Evolutionary conservation across 2,113 vertebrate species (phyloP), one percentile per base, ranked within the genome.

Genomic region (Gasterosteus nipponicus): DNA sequence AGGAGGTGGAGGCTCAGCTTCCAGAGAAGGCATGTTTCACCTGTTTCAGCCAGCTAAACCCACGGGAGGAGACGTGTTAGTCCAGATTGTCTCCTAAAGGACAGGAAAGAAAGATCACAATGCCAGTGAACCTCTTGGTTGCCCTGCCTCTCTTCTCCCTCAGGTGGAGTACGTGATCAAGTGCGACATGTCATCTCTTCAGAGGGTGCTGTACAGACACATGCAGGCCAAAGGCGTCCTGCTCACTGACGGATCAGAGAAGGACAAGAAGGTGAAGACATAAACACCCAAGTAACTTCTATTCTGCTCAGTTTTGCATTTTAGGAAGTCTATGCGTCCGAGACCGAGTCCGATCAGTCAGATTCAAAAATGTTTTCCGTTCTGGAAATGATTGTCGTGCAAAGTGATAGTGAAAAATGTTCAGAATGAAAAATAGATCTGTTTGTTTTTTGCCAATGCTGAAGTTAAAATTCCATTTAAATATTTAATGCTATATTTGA

Each of bases 131-230:
- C 10, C 10, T 7, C 16, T 58, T 47, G 1, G 47, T 19, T 39
- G 1, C 0, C 4, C 18, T 14, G 22, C 38, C 3, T 33, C 44
- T 60, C 22, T 11, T 82, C 41, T 79, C 46, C 10, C 0, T 11
- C 85, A 98, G 97, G 97, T 99, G 70, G 97, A 99, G 7, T 99
- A 99, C 0, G 97, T 99, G 78, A 98, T 99, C 90, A 99, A 99
- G 84, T 99, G 97, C 0, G 97, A 99, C 89, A 99, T 99, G 97
- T 98, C 97, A 0, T 96, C 97, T 0, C 94, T 99, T 65, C 97
- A 99, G 94, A 92, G 96, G 2, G 97, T 99, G 18, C 91, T 99
- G 15, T 99, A 99, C 91, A 89, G 97, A 3, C 98, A 99, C 92
- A 99, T 99, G 98, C 98, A 99, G 89, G 97, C 97, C 86, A 99